Evolutionary conservation across 2,113 vertebrate genomes (phyloP).

Genomic region (Ovis canadensis): DNA sequence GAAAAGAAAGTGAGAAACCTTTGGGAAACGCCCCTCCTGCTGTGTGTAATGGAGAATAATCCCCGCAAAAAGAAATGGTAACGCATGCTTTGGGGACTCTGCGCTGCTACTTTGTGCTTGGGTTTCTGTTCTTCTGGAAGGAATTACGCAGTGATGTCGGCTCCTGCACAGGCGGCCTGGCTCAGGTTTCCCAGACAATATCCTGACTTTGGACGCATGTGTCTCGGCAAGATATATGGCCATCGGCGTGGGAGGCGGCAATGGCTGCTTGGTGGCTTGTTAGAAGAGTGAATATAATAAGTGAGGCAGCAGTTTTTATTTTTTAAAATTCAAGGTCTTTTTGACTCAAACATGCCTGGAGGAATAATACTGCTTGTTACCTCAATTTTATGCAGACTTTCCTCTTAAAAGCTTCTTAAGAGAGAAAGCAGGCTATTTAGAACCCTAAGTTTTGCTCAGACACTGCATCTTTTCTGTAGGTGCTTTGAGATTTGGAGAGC

Average conservation of each 20-base stretch:
- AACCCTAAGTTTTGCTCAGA: not conserved
- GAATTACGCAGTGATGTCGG: slow-evolving; percentile 13
- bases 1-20: slow-evolving; percentile 45
- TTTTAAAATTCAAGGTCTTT: slow-evolving; percentile 46
- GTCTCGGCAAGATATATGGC: slow-evolving; percentile 50
- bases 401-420: not conserved
- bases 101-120: not conserved
- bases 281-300: slow-evolving; percentile 39
- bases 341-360: slow-evolving; percentile 22
- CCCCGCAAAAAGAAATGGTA: slow-evolving; percentile 26
- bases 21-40: not conserved
- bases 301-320: slow-evolving; percentile 52
- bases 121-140: slow-evolving; percentile 65
- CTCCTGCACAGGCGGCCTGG: not conserved
- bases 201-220: slow-evolving; percentile 50
- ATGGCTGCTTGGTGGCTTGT: slow-evolving; percentile 31
- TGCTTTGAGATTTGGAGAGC: not conserved
- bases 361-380: slow-evolving; percentile 11
- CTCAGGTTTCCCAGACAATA: slow-evolving; percentile 69
- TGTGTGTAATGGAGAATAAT: slow-evolving; percentile 47
- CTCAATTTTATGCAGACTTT: not conserved
- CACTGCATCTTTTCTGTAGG: not conserved
- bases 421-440: not conserved
- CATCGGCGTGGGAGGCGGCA: not conserved
- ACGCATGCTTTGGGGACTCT: not conserved